Evolutionary conservation across 2,797 vertebrate species (phyloP).

Genomic region (Brotula barbata): DNA sequence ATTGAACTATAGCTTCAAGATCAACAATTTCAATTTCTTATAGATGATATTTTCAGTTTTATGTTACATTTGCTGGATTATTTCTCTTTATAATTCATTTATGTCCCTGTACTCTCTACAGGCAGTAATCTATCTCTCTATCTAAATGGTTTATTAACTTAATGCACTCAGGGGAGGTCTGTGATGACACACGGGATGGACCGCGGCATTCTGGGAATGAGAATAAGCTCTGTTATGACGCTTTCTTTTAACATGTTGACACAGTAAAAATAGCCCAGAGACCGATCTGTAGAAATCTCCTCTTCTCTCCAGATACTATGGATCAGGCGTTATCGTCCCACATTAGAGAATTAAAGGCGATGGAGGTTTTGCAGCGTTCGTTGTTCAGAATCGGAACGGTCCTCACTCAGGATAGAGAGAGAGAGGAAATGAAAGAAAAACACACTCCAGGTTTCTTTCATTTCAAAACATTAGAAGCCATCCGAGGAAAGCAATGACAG

Average conservation of each 20-base stretch:
- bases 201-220: slow-evolving; percentile 63
- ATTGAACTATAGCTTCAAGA: background rate
- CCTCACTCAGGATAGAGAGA: too few species aligned
- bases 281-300: slow-evolving; percentile 39
- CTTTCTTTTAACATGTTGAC: slow-evolving; percentile 59
- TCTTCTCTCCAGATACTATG: slow-evolving; percentile 30
- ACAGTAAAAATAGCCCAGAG: slow-evolving; percentile 55
- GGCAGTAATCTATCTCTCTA: too few species aligned
- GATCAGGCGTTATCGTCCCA: slow-evolving; percentile 7
- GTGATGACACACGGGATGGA: slow-evolving; percentile 43
- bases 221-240: slow-evolving; percentile 62
- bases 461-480: slow-evolving; percentile 6
- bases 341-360: background rate
- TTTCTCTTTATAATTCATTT: background rate
- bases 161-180: slow-evolving; percentile 36
- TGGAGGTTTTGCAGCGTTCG: background rate
- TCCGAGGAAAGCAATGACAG: slow-evolving; percentile 15
- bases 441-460: slow-evolving; percentile 12
- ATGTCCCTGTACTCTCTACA: too few species aligned
- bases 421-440: background rate
- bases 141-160: slow-evolving; percentile 30
- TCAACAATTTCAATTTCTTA: slow-evolving; percentile 1
- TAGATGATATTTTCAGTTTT: background rate
- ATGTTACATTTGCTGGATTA: background rate
- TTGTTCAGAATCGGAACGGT: too few species aligned